Base-by-base conservation (phyloP, 2,888 invertebrate genomes). In the Lapara coniferarum region DNA sequence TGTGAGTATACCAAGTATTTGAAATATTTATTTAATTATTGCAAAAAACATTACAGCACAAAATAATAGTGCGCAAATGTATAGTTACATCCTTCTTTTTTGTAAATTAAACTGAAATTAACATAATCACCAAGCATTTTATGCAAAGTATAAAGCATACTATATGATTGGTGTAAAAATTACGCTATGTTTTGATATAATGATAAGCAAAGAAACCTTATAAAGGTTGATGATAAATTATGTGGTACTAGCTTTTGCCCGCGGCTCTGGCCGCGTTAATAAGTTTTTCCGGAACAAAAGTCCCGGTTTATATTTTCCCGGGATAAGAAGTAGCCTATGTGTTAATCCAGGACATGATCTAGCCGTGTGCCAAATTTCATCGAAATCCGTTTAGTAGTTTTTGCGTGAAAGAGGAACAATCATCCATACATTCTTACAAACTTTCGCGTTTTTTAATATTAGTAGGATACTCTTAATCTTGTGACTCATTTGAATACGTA, bases 401-500 rank as follows among this genome's bases (percentile, higher is more conserved):
- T n/a, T n/a, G n/a, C n/a, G n/a, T n/a, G n/a, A n/a, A n/a, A n/a
- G n/a, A n/a, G n/a, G n/a, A n/a, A n/a, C n/a, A n/a, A n/a, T n/a
- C n/a, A n/a, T n/a, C n/a, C n/a, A n/a, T n/a, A n/a, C n/a, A n/a
- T n/a, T n/a, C n/a, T n/a, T n/a, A n/a, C n/a, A n/a, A n/a, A n/a
- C n/a, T n/a, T n/a, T n/a, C n/a, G n/a, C n/a, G n/a, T n/a, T n/a
- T n/a, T n/a, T n/a, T n/a, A n/a, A n/a, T n/a, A n/a, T n/a, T n/a
- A n/a, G n/a, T n/a, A n/a, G n/a, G 49, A 63, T 63, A 63, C 19
- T 19, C 49, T 19, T 13, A 25, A 19, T 63, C 16, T 63, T 19
- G 49, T 63, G 63, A 63, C 19, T 49, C 63, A 63, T 63, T 46
- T 49, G 49, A 63, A 63, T 63, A 63, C 63, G 63, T 63, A 49